Evolutionary conservation across 2,113 vertebrate genomes (phyloP).

Genomic region (Apteryx owenii): DNA sequence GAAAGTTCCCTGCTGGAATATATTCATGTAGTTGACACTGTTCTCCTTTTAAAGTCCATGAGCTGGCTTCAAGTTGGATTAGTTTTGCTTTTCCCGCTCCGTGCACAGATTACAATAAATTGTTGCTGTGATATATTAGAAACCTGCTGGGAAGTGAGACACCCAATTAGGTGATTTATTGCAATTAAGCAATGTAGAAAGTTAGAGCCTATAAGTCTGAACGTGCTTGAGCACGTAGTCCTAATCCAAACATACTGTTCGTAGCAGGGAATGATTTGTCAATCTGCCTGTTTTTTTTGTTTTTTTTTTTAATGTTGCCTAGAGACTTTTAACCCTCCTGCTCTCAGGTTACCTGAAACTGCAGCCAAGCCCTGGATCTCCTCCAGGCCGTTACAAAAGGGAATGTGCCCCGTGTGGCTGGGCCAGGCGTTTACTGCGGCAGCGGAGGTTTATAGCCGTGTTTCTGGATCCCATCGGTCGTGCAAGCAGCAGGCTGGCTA

Average conservation of each 20-base stretch:
- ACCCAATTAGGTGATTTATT: slow-evolving; percentile 1
- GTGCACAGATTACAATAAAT: neutral
- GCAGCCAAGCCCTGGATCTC: neutral
- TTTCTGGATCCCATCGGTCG: neutral
- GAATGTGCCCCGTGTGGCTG: neutral
- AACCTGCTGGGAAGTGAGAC: neutral
- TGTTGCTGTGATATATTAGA: neutral
- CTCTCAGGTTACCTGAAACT: slow-evolving; percentile 5
- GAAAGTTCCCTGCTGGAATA: neutral
- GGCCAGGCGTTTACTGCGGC: neutral
- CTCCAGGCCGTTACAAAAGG: slow-evolving; percentile 30
- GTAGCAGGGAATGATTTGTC: neutral
- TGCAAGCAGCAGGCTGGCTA: neutral
- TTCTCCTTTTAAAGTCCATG: neutral
- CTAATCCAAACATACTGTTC: neutral
- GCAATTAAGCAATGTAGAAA: neutral
- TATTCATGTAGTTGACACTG: neutral
- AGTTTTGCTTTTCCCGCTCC: neutral
- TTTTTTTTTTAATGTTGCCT: neutral
- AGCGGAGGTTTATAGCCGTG: neutral
- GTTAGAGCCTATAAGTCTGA: neutral
- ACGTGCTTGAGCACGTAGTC: neutral
- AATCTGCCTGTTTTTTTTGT: neutral
- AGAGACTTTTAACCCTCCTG: slow-evolving; percentile 2
- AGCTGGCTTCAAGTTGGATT: neutral